phyloP scores from a whole-genome alignment of 1,140 invertebrate genomes.

The Pygmarrhopalites habei region DNA sequence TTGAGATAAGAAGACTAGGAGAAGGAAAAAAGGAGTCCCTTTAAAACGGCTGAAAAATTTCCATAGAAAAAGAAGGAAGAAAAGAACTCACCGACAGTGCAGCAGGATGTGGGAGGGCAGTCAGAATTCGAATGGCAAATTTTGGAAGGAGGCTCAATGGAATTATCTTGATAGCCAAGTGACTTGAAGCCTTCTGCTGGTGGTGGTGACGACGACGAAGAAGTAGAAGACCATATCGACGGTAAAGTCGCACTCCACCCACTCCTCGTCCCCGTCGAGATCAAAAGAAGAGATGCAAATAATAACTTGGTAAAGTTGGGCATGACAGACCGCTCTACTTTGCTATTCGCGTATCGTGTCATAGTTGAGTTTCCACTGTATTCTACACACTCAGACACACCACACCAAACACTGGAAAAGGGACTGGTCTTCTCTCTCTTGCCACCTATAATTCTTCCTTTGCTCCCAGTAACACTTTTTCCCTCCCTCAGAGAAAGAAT shows the following conservation, averaged over 20 bases:
- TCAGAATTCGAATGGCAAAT: constrained; percentile 15
- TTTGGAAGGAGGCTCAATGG: neutral
- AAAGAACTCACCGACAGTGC: constrained; percentile 24
- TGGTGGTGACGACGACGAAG: neutral
- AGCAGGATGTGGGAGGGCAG: constrained; percentile 22
- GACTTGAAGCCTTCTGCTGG: neutral
- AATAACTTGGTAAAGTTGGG: neutral
- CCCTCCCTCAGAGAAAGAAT: too few species aligned
- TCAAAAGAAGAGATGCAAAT: neutral
- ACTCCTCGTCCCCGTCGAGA: neutral
- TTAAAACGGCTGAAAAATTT: neutral
- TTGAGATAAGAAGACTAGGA: neutral
- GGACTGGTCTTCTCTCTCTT: too few species aligned
- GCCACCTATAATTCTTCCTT: too few species aligned
- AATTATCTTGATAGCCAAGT: neutral
- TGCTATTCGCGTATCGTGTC: too few species aligned
- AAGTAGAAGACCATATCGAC: neutral
- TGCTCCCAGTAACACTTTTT: too few species aligned
- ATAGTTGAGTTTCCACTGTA: too few species aligned
- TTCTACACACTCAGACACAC: too few species aligned
- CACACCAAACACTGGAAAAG: too few species aligned
- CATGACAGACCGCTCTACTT: too few species aligned
- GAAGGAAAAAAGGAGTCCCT: neutral
- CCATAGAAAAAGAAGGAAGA: neutral
- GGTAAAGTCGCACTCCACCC: neutral